Percentiles rank a stretch among this genome's conserved stretches.
Evolutionary conservation across 2,888 invertebrate species (phyloP).

Genomic region (Ennomos fuscantarius): DNA sequence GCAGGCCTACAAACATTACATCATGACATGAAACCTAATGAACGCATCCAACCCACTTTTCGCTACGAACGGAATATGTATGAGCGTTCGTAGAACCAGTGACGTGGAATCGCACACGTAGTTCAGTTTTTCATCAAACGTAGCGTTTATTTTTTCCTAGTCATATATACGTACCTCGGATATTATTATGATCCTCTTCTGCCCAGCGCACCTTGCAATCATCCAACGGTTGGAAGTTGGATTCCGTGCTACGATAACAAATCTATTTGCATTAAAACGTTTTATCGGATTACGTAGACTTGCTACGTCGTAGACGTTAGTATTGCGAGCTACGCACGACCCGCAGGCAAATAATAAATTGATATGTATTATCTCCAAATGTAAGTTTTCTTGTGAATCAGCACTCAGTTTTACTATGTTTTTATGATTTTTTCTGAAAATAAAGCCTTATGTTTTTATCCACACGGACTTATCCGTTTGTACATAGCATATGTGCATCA

Average conservation of each 20-base stretch:
- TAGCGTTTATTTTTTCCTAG: constrained; percentile 49
- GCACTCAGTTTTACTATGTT: neutral
- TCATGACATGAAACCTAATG: constrained; percentile 6
- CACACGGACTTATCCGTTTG: too few relatives aligned
- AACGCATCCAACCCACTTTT: constrained; percentile 18
- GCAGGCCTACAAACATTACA: too few relatives aligned
- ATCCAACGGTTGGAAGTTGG: constrained; percentile 50
- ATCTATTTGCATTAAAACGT: constrained; percentile 48
- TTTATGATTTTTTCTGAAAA: constrained; percentile 8
- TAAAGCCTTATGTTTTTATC: neutral
- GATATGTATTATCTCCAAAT: constrained; percentile 9
- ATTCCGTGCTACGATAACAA: constrained; percentile 49
- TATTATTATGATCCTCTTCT: constrained; percentile 52
- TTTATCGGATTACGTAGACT: constrained; percentile 45
- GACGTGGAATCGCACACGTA: constrained; percentile 50
- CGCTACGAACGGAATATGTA: constrained; percentile 33
- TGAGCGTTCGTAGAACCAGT: constrained; percentile 48
- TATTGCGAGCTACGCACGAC: constrained; percentile 34
- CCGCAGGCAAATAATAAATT: constrained; percentile 50
- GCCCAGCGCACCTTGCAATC: constrained; percentile 52
- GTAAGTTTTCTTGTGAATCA: constrained; percentile 12
- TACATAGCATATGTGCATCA: too few relatives aligned
- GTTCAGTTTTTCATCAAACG: constrained; percentile 57
- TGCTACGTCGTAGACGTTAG: constrained; percentile 34
- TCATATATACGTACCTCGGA: constrained; percentile 43